These are phyloP conservation scores for Australoheros facetus DNA, from an alignment of 2,797 vertebrate species.

Conservation along the genomic window DNA sequence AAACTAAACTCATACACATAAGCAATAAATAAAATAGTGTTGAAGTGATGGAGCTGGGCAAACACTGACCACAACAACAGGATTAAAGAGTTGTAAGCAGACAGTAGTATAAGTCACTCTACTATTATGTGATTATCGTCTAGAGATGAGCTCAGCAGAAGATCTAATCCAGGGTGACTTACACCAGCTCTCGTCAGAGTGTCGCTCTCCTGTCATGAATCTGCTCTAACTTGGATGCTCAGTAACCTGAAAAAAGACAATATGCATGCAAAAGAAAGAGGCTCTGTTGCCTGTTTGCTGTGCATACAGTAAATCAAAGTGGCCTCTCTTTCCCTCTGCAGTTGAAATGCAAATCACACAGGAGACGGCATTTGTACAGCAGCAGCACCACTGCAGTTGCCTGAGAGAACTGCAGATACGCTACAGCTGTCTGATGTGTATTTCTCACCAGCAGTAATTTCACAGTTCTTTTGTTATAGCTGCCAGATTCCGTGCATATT, in stretches of 20 bases:
- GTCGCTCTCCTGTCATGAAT: slow-evolving; percentile 24
- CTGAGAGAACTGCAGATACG: slow-evolving; percentile 66
- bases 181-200: slow-evolving; percentile 34
- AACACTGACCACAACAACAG: slow-evolving; percentile 9
- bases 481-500: background rate
- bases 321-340: slow-evolving; percentile 60
- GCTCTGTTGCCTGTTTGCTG: slow-evolving; percentile 19
- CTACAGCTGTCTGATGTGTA: slow-evolving; percentile 10
- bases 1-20: background rate
- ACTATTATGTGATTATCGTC: slow-evolving; percentile 67
- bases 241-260: background rate
- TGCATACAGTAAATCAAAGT: slow-evolving; percentile 36
- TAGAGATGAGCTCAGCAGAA: slow-evolving; percentile 46
- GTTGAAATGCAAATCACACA: slow-evolving; percentile 68
- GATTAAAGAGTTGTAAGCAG: slow-evolving; percentile 23
- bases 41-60: background rate
- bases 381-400: slow-evolving; percentile 77
- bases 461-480: background rate
- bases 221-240: slow-evolving; percentile 6
- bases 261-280: background rate
- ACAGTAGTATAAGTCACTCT: slow-evolving; percentile 25
- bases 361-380: slow-evolving; percentile 66
- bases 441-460: slow-evolving; percentile 12
- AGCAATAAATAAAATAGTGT: background rate
- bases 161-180: slow-evolving; percentile 61